Conservation (phyloP, 2,888 invertebrate species). For the Amiota mariae region DNA sequence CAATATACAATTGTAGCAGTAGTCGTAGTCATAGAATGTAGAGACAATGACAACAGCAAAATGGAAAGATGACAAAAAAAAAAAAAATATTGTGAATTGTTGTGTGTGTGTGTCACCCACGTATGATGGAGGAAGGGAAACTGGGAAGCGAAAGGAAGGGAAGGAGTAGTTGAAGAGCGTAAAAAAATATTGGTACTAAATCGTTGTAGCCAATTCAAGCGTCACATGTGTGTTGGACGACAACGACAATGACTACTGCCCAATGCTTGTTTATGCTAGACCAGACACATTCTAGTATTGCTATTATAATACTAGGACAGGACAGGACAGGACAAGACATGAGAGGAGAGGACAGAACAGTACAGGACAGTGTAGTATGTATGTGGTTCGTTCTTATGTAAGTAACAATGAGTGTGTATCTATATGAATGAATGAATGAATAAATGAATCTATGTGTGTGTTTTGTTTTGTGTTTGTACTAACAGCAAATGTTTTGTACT, state of each 20-base stretch:
- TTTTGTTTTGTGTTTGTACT: neutral
- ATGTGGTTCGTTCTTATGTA: neutral
- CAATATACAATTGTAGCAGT: constrained; percentile 3
- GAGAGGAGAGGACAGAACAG: too few species aligned
- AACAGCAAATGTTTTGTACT: constrained; percentile 17
- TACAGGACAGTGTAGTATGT: too few species aligned
- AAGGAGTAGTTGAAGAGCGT: neutral
- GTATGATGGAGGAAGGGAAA: too few species aligned
- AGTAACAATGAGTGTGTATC: neutral
- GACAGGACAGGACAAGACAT: too few species aligned
- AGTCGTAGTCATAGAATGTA: too few species aligned
- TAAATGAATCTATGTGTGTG: too few species aligned
- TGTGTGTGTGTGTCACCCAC: neutral
- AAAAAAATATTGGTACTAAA: constrained; percentile 10
- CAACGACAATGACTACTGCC: neutral
- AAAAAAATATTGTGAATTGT: neutral
- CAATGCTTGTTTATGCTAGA: neutral
- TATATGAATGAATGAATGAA: too few species aligned
- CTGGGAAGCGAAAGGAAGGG: neutral
- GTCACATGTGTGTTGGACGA: constrained; percentile 29
- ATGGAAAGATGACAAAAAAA: neutral
- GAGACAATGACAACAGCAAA: neutral
- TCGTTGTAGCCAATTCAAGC: constrained; percentile 43
- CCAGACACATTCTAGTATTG: neutral
- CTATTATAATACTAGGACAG: neutral